Percentiles rank a stretch among this genome's conserved stretches.
phyloP scores from a whole-genome alignment of 37 sponge, comb jelly and placozoan genomes.

The Mnemiopsis leidyi region DNA sequence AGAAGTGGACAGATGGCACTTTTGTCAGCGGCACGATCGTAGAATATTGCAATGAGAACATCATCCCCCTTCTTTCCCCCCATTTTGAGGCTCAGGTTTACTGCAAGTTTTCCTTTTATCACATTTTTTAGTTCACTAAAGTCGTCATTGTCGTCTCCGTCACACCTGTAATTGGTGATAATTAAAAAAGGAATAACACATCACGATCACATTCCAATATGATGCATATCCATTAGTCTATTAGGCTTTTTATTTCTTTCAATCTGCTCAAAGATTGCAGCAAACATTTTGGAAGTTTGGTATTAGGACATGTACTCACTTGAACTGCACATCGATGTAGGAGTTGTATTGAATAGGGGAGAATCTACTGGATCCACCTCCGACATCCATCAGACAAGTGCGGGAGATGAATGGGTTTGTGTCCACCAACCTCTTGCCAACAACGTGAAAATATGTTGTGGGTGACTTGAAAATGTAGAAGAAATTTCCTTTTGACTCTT shows the following conservation, averaged over 20 bases:
- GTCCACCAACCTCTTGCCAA: neutral
- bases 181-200: too few species aligned
- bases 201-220: too few species aligned
- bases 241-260: too few species aligned
- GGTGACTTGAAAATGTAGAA: slow-evolving; percentile 40
- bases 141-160: neutral
- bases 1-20: slow-evolving; percentile 5
- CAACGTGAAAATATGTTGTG: neutral
- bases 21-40: neutral
- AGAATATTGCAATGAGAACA: slow-evolving; percentile 44
- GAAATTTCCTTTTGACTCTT: neutral
- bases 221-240: too few species aligned
- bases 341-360: neutral
- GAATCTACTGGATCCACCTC: neutral
- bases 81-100: neutral
- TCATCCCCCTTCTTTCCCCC: slow-evolving; percentile 25
- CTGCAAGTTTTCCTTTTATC: neutral
- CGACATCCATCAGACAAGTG: neutral
- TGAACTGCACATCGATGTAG: slow-evolving; percentile 8
- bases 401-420: slow-evolving; percentile 33
- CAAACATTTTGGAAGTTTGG: too few species aligned
- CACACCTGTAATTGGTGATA: neutral
- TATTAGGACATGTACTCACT: neutral
- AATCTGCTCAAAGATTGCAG: too few species aligned
- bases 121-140: neutral